A percentile compares a stretch with the other conserved stretches of the same genome.
These are phyloP conservation scores for Sminthurinus aureus DNA, from an alignment of 2,888 invertebrate genomes.

Conservation along the genomic window DNA sequence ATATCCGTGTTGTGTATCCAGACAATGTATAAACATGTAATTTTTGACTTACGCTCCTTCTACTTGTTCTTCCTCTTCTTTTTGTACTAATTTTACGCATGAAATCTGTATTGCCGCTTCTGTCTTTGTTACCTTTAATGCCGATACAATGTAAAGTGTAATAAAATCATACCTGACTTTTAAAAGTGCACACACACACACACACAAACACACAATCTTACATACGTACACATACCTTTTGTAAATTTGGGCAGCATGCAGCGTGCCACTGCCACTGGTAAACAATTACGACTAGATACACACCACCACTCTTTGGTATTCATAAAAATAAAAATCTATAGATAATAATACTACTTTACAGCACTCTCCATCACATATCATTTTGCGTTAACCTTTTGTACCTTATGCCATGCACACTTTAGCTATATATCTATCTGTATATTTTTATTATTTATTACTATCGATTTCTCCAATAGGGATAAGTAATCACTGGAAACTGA, in stretches of 20 bases:
- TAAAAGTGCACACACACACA: neutral
- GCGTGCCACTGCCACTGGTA: slow-evolving; percentile 29
- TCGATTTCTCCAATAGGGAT: neutral
- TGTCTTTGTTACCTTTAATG: slow-evolving; percentile 35
- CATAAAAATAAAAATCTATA: slow-evolving; percentile 13
- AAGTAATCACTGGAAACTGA: neutral
- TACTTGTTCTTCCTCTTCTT: neutral
- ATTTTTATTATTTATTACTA: neutral
- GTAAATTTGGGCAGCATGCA: slow-evolving; percentile 27
- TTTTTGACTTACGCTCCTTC: neutral
- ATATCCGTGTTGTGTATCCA: no score
- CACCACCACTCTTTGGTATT: neutral
- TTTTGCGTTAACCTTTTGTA: neutral
- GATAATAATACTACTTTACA: neutral
- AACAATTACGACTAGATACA: slow-evolving; percentile 15
- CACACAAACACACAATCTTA: neutral
- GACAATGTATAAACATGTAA: no score
- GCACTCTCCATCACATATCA: neutral
- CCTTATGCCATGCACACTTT: no score
- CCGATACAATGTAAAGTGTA: slow-evolving; percentile 26
- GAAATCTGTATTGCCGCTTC: slow-evolving; percentile 34
- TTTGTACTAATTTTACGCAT: slow-evolving; percentile 8
- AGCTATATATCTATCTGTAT: neutral
- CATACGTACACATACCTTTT: neutral
- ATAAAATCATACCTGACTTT: slow-evolving; percentile 27